Conservation (phyloP, 2,888 invertebrate genomes). For the Apamea crenata region DNA sequence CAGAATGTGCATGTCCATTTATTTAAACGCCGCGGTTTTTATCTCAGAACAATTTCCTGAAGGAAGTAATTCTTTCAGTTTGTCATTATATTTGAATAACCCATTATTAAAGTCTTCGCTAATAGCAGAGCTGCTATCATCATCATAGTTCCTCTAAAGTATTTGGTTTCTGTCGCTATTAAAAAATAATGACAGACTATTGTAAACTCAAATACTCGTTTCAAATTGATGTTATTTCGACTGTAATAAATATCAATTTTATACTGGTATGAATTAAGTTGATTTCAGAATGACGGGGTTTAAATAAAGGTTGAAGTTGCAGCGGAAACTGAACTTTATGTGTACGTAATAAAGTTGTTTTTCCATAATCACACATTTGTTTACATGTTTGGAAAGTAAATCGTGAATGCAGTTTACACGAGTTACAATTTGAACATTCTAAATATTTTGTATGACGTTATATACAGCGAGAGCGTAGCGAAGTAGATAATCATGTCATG, state of each 20-base stretch:
- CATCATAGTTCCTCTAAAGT: not conserved
- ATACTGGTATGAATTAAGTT: too few species aligned
- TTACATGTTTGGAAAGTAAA: too few species aligned
- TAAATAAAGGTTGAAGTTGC: too few species aligned
- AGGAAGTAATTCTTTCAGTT: not conserved
- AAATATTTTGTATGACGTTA: not conserved
- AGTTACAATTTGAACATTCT: not conserved
- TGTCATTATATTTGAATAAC: constrained; percentile 17
- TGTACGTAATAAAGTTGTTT: too few species aligned
- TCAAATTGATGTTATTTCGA: too few species aligned
- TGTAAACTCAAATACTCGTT: too few species aligned
- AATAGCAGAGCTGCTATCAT: not conserved
- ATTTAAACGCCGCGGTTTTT: not conserved
- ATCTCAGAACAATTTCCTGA: constrained; percentile 24
- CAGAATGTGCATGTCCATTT: not conserved
- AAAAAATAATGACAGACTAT: not conserved
- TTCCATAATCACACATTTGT: too few species aligned
- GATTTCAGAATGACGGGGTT: too few species aligned
- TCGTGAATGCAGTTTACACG: too few species aligned
- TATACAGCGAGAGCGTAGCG: not conserved
- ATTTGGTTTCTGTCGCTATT: not conserved
- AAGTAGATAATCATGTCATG: not conserved
- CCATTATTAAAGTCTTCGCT: not conserved
- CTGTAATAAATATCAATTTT: too few species aligned
- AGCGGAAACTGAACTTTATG: too few species aligned